Percentiles rank a stretch among this genome's conserved stretches.
phyloP scores from a whole-genome alignment of 2,888 invertebrate species.

The Psylliodes chrysocephalus region DNA sequence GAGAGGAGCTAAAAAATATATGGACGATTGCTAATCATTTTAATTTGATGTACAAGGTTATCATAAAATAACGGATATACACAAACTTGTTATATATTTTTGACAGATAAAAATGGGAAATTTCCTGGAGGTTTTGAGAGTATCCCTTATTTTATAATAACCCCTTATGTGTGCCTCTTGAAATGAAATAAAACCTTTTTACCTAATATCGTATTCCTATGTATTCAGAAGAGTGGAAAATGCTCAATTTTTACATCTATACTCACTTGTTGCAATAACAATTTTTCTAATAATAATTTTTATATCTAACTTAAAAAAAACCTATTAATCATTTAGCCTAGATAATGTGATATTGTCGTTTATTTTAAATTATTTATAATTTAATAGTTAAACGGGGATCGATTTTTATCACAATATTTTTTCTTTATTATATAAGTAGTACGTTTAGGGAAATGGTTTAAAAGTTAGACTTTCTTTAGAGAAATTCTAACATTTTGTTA shows the following conservation, averaged over 20 bases:
- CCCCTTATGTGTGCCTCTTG: not conserved
- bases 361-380: slow-evolving; percentile 10
- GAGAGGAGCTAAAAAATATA: too few relatives aligned
- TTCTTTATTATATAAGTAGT: not conserved
- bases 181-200: not conserved
- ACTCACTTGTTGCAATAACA: slow-evolving; percentile 33
- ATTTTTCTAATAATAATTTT: slow-evolving; percentile 23
- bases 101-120: too few relatives aligned
- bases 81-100: too few relatives aligned
- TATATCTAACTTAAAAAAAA: slow-evolving; percentile 14
- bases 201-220: slow-evolving; percentile 22
- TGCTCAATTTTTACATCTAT: slow-evolving; percentile 30
- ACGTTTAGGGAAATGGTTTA: slow-evolving; percentile 11
- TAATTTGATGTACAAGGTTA: too few relatives aligned
- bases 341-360: slow-evolving; percentile 33
- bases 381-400: not conserved
- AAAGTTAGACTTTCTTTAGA: not conserved
- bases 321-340: slow-evolving; percentile 20
- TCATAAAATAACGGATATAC: too few relatives aligned
- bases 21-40: too few relatives aligned
- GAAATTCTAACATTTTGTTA: slow-evolving; percentile 23
- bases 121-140: too few relatives aligned
- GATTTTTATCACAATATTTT: not conserved
- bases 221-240: slow-evolving; percentile 21
- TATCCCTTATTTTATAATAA: too few relatives aligned